Percentiles rank a stretch among this genome's conserved stretches.
phyloP scores from a whole-genome alignment of 1,140 invertebrate species.

The Odontomachus brunneus region DNA sequence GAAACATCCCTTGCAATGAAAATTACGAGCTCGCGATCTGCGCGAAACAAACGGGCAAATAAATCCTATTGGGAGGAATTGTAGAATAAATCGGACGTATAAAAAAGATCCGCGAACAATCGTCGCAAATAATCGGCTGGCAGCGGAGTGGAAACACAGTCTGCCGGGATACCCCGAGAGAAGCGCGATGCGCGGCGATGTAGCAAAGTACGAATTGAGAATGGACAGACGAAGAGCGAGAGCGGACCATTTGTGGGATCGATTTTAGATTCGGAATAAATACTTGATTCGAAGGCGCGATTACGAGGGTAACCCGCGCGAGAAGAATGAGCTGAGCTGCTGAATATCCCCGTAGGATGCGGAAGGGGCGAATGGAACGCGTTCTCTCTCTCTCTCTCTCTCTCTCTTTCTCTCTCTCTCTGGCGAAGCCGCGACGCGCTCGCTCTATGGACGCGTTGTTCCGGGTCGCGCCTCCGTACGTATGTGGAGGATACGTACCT shows the following conservation, averaged over 20 bases:
- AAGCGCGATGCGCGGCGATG: neutral
- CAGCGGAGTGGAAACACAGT: neutral
- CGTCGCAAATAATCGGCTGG: too few species aligned
- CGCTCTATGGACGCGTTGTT: constrained; percentile 67
- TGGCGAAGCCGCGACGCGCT: too few species aligned
- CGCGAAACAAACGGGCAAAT: too few species aligned
- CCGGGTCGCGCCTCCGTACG: constrained; percentile 60
- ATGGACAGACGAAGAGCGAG: neutral
- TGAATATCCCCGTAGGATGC: neutral
- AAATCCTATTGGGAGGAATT: too few species aligned
- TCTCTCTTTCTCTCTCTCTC: too few species aligned
- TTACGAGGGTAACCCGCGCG: neutral
- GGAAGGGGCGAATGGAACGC: constrained; percentile 9
- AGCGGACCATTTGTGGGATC: neutral
- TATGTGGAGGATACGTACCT: constrained; percentile 70
- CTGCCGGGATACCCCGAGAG: neutral
- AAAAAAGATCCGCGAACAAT: too few species aligned
- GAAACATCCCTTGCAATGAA: neutral
- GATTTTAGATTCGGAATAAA: constrained; percentile 29
- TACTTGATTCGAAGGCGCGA: constrained; percentile 3
- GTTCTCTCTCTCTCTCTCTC: too few species aligned
- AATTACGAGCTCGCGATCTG: too few species aligned
- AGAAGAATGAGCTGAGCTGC: neutral
- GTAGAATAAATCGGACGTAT: too few species aligned
- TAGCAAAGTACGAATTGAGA: neutral